A percentile compares a stretch with the other conserved stretches of the same genome.
These are phyloP conservation scores for Frieseomelitta varia DNA, from an alignment of 1,140 invertebrate genomes.

Conservation along the genomic window DNA sequence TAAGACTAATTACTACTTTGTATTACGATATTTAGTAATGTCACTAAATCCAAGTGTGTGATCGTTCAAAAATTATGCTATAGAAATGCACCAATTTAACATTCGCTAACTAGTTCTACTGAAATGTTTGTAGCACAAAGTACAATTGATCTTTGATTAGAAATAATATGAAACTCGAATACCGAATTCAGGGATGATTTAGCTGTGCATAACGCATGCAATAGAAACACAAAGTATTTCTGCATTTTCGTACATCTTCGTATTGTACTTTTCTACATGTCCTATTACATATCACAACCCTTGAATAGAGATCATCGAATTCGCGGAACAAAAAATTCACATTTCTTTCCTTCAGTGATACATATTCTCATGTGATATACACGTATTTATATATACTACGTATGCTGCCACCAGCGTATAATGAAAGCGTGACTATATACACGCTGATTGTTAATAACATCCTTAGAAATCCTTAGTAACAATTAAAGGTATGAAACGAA, in stretches of 20 bases:
- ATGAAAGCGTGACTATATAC: slow-evolving; percentile 14
- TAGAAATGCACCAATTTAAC: neutral
- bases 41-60: neutral
- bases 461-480: neutral
- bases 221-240: neutral
- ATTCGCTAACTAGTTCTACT: neutral
- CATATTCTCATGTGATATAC: neutral
- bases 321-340: neutral
- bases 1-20: neutral
- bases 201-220: slow-evolving; percentile 10
- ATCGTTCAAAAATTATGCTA: neutral
- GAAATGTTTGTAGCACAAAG: neutral
- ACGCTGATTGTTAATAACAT: slow-evolving; percentile 13
- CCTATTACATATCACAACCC: neutral
- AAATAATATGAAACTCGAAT: neutral
- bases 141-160: neutral
- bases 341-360: neutral
- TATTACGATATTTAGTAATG: neutral
- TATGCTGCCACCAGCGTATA: slow-evolving; percentile 76
- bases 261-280: neutral
- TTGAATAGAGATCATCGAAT: neutral
- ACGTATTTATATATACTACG: slow-evolving; percentile 10
- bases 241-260: neutral
- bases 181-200: neutral
- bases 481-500: neutral